Conservation (phyloP, 2,888 invertebrate genomes). For the Caenorhabditis becei region DNA sequence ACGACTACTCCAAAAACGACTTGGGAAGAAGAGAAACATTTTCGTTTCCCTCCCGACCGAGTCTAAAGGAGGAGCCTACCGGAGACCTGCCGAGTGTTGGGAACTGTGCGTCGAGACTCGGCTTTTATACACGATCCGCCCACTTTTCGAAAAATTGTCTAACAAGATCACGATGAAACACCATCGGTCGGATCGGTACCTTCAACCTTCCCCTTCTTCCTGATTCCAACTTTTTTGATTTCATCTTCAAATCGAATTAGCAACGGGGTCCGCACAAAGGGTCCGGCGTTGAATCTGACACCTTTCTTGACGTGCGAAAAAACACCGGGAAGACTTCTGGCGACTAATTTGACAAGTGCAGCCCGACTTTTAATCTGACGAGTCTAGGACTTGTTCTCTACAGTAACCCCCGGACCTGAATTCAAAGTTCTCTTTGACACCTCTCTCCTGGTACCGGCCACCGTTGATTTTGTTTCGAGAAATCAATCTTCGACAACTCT, state of each 20-base stretch:
- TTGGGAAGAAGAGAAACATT: not conserved
- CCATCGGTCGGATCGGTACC: slow-evolving; percentile 26
- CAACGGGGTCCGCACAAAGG: slow-evolving; percentile 9
- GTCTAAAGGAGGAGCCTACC: not conserved
- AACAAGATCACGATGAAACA: slow-evolving; percentile 40
- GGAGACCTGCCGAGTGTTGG: not conserved
- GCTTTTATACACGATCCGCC: slow-evolving; percentile 46
- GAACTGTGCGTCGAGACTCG: slow-evolving; percentile 7
- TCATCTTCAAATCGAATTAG: slow-evolving; percentile 55
- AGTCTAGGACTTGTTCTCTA: slow-evolving; percentile 21
- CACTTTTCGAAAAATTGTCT: slow-evolving; percentile 21
- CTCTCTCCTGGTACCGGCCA: not conserved
- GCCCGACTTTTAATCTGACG: slow-evolving; percentile 32
- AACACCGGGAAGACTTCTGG: slow-evolving; percentile 6
- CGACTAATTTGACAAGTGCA: slow-evolving; percentile 64
- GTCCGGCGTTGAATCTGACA: slow-evolving; percentile 44
- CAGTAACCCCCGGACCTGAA: slow-evolving; percentile 4
- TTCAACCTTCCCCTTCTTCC: slow-evolving; percentile 14
- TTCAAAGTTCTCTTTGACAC: no score
- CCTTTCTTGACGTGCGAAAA: slow-evolving; percentile 49
- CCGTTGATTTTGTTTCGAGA: not conserved
- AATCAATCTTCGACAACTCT: not conserved
- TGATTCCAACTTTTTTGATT: slow-evolving; percentile 4
- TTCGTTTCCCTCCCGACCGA: not conserved
- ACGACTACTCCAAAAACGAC: slow-evolving; percentile 13